These are phyloP conservation scores for Oplegnathus fasciatus DNA, from an alignment of 2,113 vertebrate species.

Conservation along the genomic window DNA sequence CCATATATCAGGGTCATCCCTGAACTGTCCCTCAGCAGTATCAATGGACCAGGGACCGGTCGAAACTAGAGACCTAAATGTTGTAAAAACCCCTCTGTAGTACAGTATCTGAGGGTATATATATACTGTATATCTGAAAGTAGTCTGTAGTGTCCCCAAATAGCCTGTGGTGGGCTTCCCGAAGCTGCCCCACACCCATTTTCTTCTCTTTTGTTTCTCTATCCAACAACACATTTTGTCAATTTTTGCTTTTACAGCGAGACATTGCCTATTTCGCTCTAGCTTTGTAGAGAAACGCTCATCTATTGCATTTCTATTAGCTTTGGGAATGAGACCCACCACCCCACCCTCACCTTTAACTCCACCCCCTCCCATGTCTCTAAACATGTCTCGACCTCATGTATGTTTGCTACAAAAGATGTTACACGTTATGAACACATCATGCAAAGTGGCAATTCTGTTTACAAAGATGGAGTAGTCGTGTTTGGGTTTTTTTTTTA, in stretches of 20 bases:
- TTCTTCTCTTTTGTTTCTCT: conserved; percentile 25
- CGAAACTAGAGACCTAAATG: conserved; percentile 49
- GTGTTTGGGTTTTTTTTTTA: conserved; percentile 46
- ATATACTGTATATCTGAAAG: conserved; percentile 65
- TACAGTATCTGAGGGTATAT: conserved; percentile 47
- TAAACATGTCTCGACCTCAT: conserved; percentile 62
- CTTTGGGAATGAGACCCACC: conserved; percentile 46
- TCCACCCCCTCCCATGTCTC: conserved; percentile 39
- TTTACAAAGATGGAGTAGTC: conserved; percentile 85
- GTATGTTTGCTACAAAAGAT: conserved; percentile 84
- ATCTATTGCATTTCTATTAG: conserved; percentile 52
- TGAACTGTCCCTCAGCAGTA: conserved; percentile 57
- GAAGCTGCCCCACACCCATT: conserved; percentile 26
- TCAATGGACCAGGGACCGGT: conserved; percentile 53
- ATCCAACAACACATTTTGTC: conserved; percentile 26
- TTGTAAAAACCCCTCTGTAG: conserved; percentile 59
- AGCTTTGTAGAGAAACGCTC: conserved; percentile 22
- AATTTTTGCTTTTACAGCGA: conserved; percentile 5
- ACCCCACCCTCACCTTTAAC: conserved; percentile 19
- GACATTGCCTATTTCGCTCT: conserved; percentile 20
- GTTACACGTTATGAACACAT: conserved; percentile 84
- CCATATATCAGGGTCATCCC: conserved; percentile 64
- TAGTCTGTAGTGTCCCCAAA: conserved; percentile 74
- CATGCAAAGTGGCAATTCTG: conserved; percentile 87
- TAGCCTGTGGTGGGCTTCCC: conserved; percentile 25